Base-by-base conservation (phyloP, 2,797 vertebrate genomes). In the Cuculus canorus region DNA sequence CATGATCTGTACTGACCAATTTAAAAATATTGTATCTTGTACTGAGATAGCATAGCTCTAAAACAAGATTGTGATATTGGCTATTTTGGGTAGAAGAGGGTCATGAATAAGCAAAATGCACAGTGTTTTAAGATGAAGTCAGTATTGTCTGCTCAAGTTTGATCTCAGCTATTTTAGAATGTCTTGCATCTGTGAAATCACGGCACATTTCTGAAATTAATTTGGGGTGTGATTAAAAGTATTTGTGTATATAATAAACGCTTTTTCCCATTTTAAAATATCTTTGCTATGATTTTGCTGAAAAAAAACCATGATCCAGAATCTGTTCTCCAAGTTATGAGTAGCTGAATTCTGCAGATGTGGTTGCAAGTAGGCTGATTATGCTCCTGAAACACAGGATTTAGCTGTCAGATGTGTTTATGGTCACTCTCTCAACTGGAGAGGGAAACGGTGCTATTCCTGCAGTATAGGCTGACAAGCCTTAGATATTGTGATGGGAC, bases 121-220 rank as follows among this genome's bases (percentile, higher is more conserved):
- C 7, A 7, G 17, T 68, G 30, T 63, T 86, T 77, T 79, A 72
- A 57, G 57, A 64, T 54, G 33, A 80, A 92, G 24, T n/a, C 41
- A 39, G 53, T 59, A 79, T 43, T 1, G 3, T 25, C 50, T 59
- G 39, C 32, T 80, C 14, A 47, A 45, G 48, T 66, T 64, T 79
- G 64, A 22, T 73, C 87, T 93, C 22, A 10, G 41, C 79, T 93
- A 24, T 89, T 95, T 80, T 57, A 73, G 50, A 87, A 39, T 33
- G 4, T 77, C 27, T 89, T 80, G 27, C 39, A 30, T 77, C 81
- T 87, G 68, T 82, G 75, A 93, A 90, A 82, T 37, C 70, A 60
- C 61, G 84, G 71, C 41, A 47, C 70, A 25, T 86, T 94, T 86
- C 90, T 95, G 86, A 82, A 87, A 68, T 75, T 1, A 43, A 50